These are phyloP conservation scores for Acanthiza pusilla DNA, from an alignment of 2,797 vertebrate genomes.

Conservation along the genomic window DNA sequence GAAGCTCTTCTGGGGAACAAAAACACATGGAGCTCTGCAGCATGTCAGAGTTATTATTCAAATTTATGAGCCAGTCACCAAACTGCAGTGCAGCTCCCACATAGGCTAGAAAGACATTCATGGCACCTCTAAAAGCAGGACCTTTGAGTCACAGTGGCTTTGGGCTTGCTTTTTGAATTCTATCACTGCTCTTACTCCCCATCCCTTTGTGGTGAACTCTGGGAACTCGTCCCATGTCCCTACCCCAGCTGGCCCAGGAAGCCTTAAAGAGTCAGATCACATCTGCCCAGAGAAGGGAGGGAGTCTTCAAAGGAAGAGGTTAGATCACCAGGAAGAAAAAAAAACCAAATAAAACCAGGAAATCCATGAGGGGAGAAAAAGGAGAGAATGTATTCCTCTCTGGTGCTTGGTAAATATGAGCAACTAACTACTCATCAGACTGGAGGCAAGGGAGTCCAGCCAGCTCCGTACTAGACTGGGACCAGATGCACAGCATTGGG, in stretches of 20 bases:
- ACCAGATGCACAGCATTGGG: neutral
- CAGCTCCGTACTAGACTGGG: neutral
- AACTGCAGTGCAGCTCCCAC: neutral
- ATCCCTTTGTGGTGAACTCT: neutral
- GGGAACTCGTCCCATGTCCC: neutral
- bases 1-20: neutral
- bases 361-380: neutral
- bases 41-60: neutral
- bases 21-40: neutral
- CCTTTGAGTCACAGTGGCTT: neutral
- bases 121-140: neutral
- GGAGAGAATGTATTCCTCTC: neutral
- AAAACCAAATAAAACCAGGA: neutral
- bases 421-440: neutral
- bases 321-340: neutral
- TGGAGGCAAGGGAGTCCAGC: neutral
- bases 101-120: neutral
- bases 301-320: neutral
- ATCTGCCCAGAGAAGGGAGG: neutral
- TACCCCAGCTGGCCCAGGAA: fast-evolving
- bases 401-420: neutral
- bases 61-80: conserved; percentile 2
- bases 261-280: neutral
- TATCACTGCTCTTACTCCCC: neutral
- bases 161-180: neutral